These are phyloP conservation scores for Apotomis turbidana DNA, from an alignment of 2,888 invertebrate genomes.

Conservation along the genomic window DNA sequence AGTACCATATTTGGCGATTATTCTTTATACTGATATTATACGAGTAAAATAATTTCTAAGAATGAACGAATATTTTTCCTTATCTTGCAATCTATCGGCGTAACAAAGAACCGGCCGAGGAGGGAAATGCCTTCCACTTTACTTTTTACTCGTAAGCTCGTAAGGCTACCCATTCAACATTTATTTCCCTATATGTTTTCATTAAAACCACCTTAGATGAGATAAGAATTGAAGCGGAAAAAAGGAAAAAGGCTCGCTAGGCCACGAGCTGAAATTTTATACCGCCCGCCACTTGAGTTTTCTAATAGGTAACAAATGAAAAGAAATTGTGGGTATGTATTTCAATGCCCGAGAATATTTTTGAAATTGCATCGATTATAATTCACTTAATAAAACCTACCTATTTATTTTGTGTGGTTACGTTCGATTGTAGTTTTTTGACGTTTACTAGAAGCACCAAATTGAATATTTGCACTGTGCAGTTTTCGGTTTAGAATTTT, in stretches of 20 bases:
- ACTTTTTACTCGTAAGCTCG: constrained; percentile 27
- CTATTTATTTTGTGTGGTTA: no score
- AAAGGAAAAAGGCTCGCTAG: constrained; percentile 22
- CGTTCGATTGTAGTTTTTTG: no score
- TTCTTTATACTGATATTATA: not conserved
- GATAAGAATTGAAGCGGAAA: constrained; percentile 37
- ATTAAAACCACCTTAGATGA: constrained; percentile 40
- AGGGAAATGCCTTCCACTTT: constrained; percentile 29
- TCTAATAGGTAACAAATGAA: constrained; percentile 34
- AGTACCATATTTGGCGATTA: not conserved
- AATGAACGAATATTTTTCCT: not conserved
- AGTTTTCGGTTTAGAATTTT: no score
- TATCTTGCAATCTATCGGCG: constrained; percentile 7
- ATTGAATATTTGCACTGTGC: no score
- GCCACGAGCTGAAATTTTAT: constrained; percentile 18
- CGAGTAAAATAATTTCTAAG: not conserved
- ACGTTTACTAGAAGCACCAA: no score
- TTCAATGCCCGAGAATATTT: constrained; percentile 17
- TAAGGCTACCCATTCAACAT: constrained; percentile 23
- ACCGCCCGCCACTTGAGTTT: constrained; percentile 24
- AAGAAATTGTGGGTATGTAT: constrained; percentile 12
- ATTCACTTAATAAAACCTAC: constrained; percentile 1
- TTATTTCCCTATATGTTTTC: constrained; percentile 38
- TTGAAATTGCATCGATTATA: constrained; percentile 10
- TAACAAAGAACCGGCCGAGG: constrained; percentile 28